These are phyloP conservation scores for Antheraea assamensis DNA, from an alignment of 2,888 invertebrate genomes.

Conservation along the genomic window DNA sequence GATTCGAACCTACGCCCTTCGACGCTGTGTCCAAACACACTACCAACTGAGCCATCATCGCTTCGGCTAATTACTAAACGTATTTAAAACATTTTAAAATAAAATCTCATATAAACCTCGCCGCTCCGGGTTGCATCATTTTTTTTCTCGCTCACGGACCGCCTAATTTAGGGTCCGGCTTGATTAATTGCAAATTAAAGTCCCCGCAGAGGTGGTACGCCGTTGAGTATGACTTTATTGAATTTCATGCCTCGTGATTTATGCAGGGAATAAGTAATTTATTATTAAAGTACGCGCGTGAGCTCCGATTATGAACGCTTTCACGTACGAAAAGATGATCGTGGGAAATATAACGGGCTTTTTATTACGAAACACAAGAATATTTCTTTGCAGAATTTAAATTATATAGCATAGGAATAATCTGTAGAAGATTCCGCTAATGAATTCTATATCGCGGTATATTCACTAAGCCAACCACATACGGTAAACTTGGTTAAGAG, in stretches of 20 bases:
- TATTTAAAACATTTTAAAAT: constrained; percentile 7
- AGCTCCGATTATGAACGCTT: constrained; percentile 48
- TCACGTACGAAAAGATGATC: constrained; percentile 30
- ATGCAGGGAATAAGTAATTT: constrained; percentile 70
- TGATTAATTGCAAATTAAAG: constrained; percentile 82
- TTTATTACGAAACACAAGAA: constrained; percentile 15
- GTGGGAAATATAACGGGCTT: constrained; percentile 27
- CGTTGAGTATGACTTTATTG: constrained; percentile 78
- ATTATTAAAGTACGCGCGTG: constrained; percentile 53
- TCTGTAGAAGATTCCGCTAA: too few relatives aligned
- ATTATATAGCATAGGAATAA: too few relatives aligned
- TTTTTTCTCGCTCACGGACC: constrained; percentile 63
- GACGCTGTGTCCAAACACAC: too few relatives aligned
- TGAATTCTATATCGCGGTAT: too few relatives aligned
- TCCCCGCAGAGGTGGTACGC: constrained; percentile 68
- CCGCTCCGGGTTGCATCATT: constrained; percentile 45
- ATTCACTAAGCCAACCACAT: too few relatives aligned
- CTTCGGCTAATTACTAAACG: background rate
- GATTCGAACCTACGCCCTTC: too few relatives aligned
- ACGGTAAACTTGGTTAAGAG: too few relatives aligned
- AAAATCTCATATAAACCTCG: background rate
- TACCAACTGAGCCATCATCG: too few relatives aligned
- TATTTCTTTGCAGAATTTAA: background rate
- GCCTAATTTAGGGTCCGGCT: constrained; percentile 70
- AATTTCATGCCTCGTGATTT: constrained; percentile 77